Percentiles rank a stretch among this genome's conserved stretches.
These are phyloP conservation scores for Sternarchorhynchus goeldii DNA, from an alignment of 2,797 vertebrate species.

Conservation along the genomic window DNA sequence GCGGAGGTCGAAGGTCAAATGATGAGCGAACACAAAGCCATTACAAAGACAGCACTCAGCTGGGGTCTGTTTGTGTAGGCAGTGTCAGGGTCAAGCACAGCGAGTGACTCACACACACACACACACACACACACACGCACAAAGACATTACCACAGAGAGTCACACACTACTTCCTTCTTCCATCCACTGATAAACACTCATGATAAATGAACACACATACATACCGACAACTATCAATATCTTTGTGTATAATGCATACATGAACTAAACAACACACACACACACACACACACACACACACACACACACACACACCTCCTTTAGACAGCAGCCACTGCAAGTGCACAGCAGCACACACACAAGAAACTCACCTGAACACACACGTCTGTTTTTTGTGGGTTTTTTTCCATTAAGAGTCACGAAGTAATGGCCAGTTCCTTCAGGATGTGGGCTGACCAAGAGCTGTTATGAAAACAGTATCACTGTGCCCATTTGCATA, in stretches of 20 bases:
- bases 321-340: slow-evolving; percentile 40
- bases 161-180: slow-evolving; percentile 34
- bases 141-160: slow-evolving; percentile 40
- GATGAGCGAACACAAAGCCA: slow-evolving; percentile 60
- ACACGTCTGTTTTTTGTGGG: slow-evolving; percentile 48
- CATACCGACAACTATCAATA: slow-evolving; percentile 36
- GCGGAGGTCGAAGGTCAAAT: slow-evolving; percentile 51
- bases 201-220: neutral
- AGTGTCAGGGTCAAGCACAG: slow-evolving; percentile 62
- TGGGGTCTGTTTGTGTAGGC: slow-evolving; percentile 62
- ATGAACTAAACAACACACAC: slow-evolving; percentile 25
- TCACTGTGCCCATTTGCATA: slow-evolving; percentile 89
- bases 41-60: slow-evolving; percentile 61
- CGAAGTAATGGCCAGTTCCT: slow-evolving; percentile 58
- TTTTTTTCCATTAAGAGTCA: slow-evolving; percentile 43
- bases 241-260: slow-evolving; percentile 35
- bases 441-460: slow-evolving; percentile 75
- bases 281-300: slow-evolving; percentile 14
- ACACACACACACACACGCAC: slow-evolving; percentile 41
- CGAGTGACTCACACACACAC: slow-evolving; percentile 53
- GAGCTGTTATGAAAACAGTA: slow-evolving; percentile 77
- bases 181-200: slow-evolving; percentile 17
- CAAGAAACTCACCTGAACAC: slow-evolving; percentile 15
- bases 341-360: slow-evolving; percentile 37
- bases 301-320: slow-evolving; percentile 22